Evolutionary conservation across 1,140 invertebrate species (phyloP).

Genomic region (Limonius californicus): DNA sequence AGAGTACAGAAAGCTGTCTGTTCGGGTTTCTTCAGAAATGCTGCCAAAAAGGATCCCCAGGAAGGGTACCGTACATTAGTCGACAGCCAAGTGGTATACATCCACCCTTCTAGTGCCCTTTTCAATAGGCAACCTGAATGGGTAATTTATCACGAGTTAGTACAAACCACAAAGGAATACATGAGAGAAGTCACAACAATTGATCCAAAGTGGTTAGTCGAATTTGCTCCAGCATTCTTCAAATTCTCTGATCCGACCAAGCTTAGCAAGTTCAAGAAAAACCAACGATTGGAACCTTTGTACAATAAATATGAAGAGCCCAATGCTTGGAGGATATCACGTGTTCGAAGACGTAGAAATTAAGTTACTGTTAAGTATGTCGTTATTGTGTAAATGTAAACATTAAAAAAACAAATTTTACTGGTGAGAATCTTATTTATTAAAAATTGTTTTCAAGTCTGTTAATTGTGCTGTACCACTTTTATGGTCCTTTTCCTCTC

Average conservation of each 20-base stretch:
- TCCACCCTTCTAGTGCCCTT: constrained; percentile 96
- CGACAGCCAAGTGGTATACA: constrained; percentile 97
- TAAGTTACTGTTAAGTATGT: constrained; percentile 50
- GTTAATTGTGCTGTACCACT: too few relatives aligned
- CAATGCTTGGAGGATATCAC: constrained; percentile 97
- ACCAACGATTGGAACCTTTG: constrained; percentile 95
- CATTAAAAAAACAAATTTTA: background rate
- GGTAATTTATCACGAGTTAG: constrained; percentile 98
- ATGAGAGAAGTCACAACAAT: constrained; percentile 99
- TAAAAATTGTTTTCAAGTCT: too few relatives aligned
- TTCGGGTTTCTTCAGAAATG: constrained; percentile 98
- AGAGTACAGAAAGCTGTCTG: constrained; percentile 97
- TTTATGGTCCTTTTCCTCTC: too few relatives aligned
- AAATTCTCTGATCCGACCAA: constrained; percentile 99
- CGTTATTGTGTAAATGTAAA: background rate
- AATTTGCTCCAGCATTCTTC: constrained; percentile 99
- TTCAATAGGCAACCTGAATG: constrained; percentile 99
- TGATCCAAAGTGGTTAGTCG: constrained; percentile 98
- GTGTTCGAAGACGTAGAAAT: constrained; percentile 85
- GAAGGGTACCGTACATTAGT: constrained; percentile 98
- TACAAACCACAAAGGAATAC: constrained; percentile 99
- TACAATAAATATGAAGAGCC: constrained; percentile 99
- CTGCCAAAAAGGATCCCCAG: constrained; percentile 98
- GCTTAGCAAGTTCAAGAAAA: constrained; percentile 98
- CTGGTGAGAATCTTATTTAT: too few relatives aligned